Base-by-base conservation (phyloP, 2,888 invertebrate species). In the Zootermopsis nevadensis region DNA sequence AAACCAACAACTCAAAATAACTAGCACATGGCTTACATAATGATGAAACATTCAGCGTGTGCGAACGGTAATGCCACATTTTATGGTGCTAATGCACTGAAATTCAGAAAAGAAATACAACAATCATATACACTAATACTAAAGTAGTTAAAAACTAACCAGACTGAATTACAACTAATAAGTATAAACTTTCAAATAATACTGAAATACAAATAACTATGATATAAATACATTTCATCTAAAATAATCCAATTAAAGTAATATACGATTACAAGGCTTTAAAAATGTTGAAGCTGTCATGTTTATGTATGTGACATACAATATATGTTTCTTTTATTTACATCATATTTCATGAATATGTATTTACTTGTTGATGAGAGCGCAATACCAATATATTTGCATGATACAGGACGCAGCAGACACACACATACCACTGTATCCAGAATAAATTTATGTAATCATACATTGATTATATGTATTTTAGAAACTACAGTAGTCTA, bases 341-440 rank as follows among this genome's bases (percentile, higher is more conserved):
- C 60, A 60, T n/a, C 60, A 60, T n/a, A n/a, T 60, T 60, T 60
- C 60, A n/a, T 60, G 27, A 60, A 60, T 60, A 60, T 60, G 60
- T n/a, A 60, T 60, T 60, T n/a, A 60, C n/a, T 19, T 55, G 55
- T 8, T 60, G 60, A 7, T 60, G 27, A n/a, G 27, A 60, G n/a
- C 15, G 12, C 7, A 10, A 60, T 60, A 27, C 6, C 2, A 1
- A 15, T 60, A n/a, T n/a, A n/a, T n/a, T 27, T 60, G n/a, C 0
- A 60, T 60, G 60, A 6, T 27, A 27, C 0, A n/a, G 27, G 60
- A 1, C n/a, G n/a, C n/a, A n/a, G n/a, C n/a, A n/a, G 4, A n/a
- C n/a, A 60, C n/a, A 60, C n/a, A 55, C n/a, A 60, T 60, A 60
- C 60, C 60, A 60, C 0, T n/a, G 60, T 27, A n/a, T 15, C 60